These are phyloP conservation scores for Selene dorsalis DNA, from an alignment of 2,797 vertebrate species.

Conservation along the genomic window DNA sequence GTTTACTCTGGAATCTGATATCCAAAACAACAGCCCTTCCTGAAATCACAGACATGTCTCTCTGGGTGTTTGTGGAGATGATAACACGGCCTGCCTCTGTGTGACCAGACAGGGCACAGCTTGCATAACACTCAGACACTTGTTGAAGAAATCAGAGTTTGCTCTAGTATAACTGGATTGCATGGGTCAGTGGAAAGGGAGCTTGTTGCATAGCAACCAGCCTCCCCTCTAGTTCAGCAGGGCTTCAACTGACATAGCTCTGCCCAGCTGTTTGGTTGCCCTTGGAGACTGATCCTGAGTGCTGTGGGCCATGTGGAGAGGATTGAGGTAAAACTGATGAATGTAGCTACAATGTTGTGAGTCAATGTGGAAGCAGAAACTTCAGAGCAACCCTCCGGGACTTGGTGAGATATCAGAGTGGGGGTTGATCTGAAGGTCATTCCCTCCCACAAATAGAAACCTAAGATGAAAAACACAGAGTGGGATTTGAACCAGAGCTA, in stretches of 20 bases:
- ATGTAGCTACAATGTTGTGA: constrained; percentile 30
- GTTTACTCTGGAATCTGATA: constrained; percentile 5
- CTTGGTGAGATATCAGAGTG: constrained; percentile 6
- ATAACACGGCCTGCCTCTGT: constrained; percentile 25
- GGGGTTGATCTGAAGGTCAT: constrained; percentile 36
- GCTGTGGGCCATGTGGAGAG: constrained; percentile 27
- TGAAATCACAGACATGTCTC: constrained; percentile 38
- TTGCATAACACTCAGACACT: constrained; percentile 55
- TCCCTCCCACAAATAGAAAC: constrained; percentile 28
- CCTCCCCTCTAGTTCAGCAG: constrained; percentile 51
- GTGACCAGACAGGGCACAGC: constrained; percentile 41
- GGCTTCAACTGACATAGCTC: constrained; percentile 57
- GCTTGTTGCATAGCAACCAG: constrained; percentile 72
- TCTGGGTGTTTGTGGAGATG: constrained; percentile 33
- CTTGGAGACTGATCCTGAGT: constrained; percentile 58
- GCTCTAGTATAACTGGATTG: constrained; percentile 42
- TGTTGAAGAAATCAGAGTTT: constrained; percentile 66
- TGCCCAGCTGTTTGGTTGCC: constrained; percentile 68
- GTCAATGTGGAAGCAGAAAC: constrained; percentile 2
- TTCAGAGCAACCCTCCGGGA: constrained; percentile 22
- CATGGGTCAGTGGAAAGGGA: constrained; percentile 38
- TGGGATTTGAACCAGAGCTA: not conserved
- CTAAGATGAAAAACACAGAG: constrained; percentile 16
- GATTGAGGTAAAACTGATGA: constrained; percentile 30
- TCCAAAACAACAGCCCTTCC: constrained; percentile 19